Conservation (phyloP, 2,113 vertebrate genomes). For the Empidonax alnorum region DNA sequence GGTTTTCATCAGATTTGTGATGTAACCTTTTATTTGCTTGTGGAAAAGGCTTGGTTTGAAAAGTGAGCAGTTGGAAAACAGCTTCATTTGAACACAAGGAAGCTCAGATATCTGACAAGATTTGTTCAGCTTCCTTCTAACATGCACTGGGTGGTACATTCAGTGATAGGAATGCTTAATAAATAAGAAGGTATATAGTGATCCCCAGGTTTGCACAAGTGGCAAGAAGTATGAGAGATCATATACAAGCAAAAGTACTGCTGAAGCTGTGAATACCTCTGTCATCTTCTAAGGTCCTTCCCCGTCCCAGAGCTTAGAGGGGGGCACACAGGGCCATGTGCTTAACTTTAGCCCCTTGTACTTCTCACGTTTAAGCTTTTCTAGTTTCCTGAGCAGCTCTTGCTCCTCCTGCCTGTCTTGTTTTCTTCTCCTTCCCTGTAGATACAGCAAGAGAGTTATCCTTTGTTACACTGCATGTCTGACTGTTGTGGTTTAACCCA, state of each 20-base stretch:
- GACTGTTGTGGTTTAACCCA: neutral
- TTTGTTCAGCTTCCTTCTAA: neutral
- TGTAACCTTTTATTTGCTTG: neutral
- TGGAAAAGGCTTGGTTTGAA: neutral
- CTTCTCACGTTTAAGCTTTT: neutral
- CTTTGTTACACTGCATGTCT: neutral
- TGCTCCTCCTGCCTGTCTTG: neutral
- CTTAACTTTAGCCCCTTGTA: neutral
- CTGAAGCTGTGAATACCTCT: neutral
- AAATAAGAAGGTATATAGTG: neutral
- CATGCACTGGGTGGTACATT: rapidly evolving
- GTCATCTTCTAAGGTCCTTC: neutral
- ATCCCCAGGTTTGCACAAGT: neutral
- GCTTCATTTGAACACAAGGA: neutral
- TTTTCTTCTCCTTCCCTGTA: neutral
- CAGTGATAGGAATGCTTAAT: neutral
- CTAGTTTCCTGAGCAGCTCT: neutral
- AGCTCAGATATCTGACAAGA: neutral
- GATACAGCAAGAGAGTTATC: neutral
- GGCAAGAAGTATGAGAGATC: neutral
- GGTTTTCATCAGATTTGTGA: neutral
- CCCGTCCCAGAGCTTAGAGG: neutral
- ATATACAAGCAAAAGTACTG: neutral
- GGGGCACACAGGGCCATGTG: neutral
- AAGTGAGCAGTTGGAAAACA: neutral